Percentiles rank a stretch among this genome's conserved stretches.
phyloP scores from a whole-genome alignment of 2,888 invertebrate genomes.

The Microplitis deprimator region DNA sequence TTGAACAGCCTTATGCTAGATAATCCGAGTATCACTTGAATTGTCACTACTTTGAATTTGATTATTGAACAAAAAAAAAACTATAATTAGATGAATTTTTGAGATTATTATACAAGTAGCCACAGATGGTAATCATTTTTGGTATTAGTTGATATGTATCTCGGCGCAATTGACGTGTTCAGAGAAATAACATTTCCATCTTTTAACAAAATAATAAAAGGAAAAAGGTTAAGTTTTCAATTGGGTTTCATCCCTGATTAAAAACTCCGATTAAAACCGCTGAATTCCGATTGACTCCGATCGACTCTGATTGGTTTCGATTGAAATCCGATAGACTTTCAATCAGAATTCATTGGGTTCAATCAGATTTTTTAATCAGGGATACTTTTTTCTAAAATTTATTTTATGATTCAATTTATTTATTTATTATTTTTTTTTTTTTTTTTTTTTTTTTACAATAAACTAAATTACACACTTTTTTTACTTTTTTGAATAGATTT shows the following conservation, averaged over 20 bases:
- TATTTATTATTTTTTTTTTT: too few species aligned
- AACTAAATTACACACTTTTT: not conserved
- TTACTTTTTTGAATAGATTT: too few species aligned
- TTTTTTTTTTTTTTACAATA: slow-evolving; percentile 7
- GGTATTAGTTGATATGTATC: slow-evolving; percentile 74
- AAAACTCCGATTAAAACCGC: too few species aligned
- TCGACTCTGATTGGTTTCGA: too few species aligned
- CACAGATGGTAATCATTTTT: slow-evolving; percentile 68
- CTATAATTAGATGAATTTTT: slow-evolving; percentile 59
- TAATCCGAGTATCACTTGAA: slow-evolving; percentile 60
- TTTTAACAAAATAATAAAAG: slow-evolving; percentile 41
- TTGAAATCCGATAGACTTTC: too few species aligned
- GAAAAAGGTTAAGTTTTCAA: slow-evolving; percentile 9
- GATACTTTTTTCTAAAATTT: not conserved
- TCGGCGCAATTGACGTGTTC: slow-evolving; percentile 75
- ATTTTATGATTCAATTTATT: not conserved
- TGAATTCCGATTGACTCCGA: too few species aligned
- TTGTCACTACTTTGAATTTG: slow-evolving; percentile 59
- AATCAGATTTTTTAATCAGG: too few species aligned
- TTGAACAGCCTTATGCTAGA: slow-evolving; percentile 68
- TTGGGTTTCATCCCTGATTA: not conserved
- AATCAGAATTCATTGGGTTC: too few species aligned
- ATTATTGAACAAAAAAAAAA: slow-evolving; percentile 13
- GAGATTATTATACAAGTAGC: slow-evolving; percentile 64
- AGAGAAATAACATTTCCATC: slow-evolving; percentile 69